Base-by-base conservation (phyloP, 2,888 invertebrate genomes). In the Hanleya hanleyi region DNA sequence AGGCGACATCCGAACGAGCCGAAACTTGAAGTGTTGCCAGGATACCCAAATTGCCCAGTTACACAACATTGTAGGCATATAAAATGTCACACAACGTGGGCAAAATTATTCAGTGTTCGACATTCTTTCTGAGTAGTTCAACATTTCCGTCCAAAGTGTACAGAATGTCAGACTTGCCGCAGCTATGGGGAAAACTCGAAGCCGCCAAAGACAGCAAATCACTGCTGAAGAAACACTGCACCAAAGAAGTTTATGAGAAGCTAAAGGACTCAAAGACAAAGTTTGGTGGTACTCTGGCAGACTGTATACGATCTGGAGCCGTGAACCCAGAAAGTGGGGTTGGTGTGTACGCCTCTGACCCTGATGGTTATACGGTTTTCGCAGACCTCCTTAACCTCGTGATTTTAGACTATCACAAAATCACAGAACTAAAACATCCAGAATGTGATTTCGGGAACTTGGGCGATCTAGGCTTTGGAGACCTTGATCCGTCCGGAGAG, bases 301-400 rank as follows among this genome's bases (percentile, higher is more conserved):
- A 74, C 33, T 75, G 75, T 57, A 81, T 82, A 36, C 72, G 79
- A 67, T 77, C 79, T 32, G 82, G 97, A 91, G 93, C 97, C 90
- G 97, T 97, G 92, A 98, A 99, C 92, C 94, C 95, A 91, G 98
- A 98, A 92, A 97, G 97, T 81, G 97, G 97, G 87, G 81, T 84
- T 33, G 88, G 88, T 22, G 79, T 85, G 32, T 84, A 83, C 64
- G 87, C 86, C 26, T 79, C 81, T 50, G 87, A 87, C 66, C 84
- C 84, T 0, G 87, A 87, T 29, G 83, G 80, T 0, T 87, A 87
- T 75, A 79, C 81, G 15, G 78, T 78, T 9, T 87, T 86, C 73
- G 74, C 81, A 33, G 83, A 84, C 26, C 69, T 87, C 22, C 79
- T 87, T 29, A 76, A 85, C 70, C 83, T 82, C 1, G 79, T 87